Evolutionary conservation across 92 coral and sea anemone species (phyloP), one percentile per base, ranked within the genome.

Genomic region (Umimayanthus chanpuru): DNA sequence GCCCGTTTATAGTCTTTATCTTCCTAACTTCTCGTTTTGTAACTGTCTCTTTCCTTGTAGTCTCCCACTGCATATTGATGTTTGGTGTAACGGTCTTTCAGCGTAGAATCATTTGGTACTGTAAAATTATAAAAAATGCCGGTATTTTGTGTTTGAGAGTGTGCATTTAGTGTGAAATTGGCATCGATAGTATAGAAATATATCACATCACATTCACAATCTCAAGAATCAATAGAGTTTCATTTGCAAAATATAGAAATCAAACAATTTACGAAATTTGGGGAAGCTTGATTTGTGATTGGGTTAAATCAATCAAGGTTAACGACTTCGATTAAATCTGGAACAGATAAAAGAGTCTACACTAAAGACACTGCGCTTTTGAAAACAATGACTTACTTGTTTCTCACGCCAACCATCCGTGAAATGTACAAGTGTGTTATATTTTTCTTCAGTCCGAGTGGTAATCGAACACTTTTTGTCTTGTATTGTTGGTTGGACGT

Each of bases 1-100:
- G 30, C 30, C 87, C 87, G 71, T 83, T 83, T 30, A 68, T 66
- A 20, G 78, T 83, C 77, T 68, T 83, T 0, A 83, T 26, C 58
- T 43, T 83, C 43, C 87, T 44, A 26, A 83, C 66, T 47, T 83
- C 87, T 43, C 87, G 87, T 83, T 29, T 83, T 11, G 87, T 83
- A 50, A 83, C 65, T 32, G 78, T 83, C 77, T 70, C 77, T 47
- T 83, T 70, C 71, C 78, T 47, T 67, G 87, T 70, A 39, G 75
- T 66, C 73, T 82, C 86, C 86, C 86, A 66, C 77, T 70, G 76
- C 87, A 83, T 83, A n/a, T 18, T 75, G 9, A 16, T 29, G 14
- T 28, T 29, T 36, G 5, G 14, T 23, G 79, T 25, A 36, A 75
- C 47, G 15, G 26, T 10, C 79, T 38, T 20, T 75, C 16, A 80